Base-by-base conservation (phyloP, 2,888 invertebrate species). In the Eucriotettix oculatus region DNA sequence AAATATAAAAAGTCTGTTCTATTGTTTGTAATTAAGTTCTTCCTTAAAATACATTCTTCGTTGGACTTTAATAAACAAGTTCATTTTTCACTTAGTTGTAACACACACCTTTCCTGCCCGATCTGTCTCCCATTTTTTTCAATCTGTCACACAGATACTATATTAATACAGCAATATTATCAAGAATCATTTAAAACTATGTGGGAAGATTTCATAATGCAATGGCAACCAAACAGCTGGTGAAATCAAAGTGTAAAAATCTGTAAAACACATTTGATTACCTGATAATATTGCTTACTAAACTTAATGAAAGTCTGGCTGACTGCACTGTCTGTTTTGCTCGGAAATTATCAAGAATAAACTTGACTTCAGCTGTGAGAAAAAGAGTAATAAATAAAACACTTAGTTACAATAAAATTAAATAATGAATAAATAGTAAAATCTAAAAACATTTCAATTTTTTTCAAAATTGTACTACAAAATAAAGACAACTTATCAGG, bases 41-140 rank as follows among this genome's bases (percentile, higher is more conserved):
- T n/a, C 48, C 48, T 48, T 14, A 48, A n/a, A 48, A 48, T 14
- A 57, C 54, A 40, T 54, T 53, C 16, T 52, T 56, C 16, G n/a
- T 55, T 40, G 17, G 17, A 41, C 14, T 41, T 41, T 40, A 55
- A 55, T 29, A 40, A n/a, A 55, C n/a, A 40, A n/a, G 11, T 55
- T 55, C 29, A 42, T 16, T n/a, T n/a, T 55, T 55, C 55, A 55
- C 55, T 55, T 41, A 10, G 42, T 40, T 40, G 64, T 65, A 66
- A 65, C 70, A 71, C 71, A 71, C 71, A 74, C 70, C 73, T 73
- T 74, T 74, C 74, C 75, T 75, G 74, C 75, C 75, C 75, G 74
- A 72, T 73, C 73, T 74, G 74, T 73, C 74, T 74, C 74, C 71
- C 73, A 73, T 29, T 29, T 29, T 71, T 71, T 73, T 70, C 71